Percentiles rank a stretch among this genome's conserved stretches.
phyloP scores from a whole-genome alignment of 2,113 vertebrate genomes.

The Todiramphus saurophagus region DNA sequence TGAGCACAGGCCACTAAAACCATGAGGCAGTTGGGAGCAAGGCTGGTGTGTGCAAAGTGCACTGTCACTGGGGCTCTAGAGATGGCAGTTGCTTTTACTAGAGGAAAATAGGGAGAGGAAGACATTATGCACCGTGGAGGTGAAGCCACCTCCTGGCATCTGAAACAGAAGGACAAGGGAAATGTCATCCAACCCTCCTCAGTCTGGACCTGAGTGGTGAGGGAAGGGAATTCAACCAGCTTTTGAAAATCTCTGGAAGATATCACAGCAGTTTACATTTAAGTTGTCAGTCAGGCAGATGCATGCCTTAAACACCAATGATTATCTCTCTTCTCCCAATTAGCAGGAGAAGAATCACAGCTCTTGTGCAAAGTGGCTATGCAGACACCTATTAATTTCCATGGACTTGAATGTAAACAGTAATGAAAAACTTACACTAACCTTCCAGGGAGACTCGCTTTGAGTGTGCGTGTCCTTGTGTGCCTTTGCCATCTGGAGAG shows the following conservation, averaged over 20 bases:
- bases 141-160: neutral
- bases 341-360: slow-evolving; percentile 15
- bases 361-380: neutral
- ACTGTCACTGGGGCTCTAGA: neutral
- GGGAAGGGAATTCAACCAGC: neutral
- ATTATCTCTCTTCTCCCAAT: slow-evolving; percentile 19
- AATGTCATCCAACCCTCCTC: neutral
- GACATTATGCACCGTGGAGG: neutral
- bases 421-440: neutral
- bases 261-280: neutral
- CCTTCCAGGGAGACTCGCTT: neutral
- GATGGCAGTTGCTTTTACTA: neutral
- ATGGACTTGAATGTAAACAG: slow-evolving; percentile 20
- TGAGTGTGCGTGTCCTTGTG: accelerated
- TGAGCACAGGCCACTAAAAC: neutral
- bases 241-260: neutral
- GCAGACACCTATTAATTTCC: slow-evolving; percentile 38
- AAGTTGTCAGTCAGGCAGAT: slow-evolving; percentile 23
- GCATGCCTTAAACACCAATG: neutral
- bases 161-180: neutral
- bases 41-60: neutral
- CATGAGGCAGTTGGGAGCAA: neutral
- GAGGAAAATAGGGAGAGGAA: neutral
- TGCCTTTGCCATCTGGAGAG: neutral
- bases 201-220: neutral